Evolutionary conservation across 2,888 invertebrate species (phyloP), one percentile per base, ranked within the genome.

Genomic region (Ichneumoninae sp.): DNA sequence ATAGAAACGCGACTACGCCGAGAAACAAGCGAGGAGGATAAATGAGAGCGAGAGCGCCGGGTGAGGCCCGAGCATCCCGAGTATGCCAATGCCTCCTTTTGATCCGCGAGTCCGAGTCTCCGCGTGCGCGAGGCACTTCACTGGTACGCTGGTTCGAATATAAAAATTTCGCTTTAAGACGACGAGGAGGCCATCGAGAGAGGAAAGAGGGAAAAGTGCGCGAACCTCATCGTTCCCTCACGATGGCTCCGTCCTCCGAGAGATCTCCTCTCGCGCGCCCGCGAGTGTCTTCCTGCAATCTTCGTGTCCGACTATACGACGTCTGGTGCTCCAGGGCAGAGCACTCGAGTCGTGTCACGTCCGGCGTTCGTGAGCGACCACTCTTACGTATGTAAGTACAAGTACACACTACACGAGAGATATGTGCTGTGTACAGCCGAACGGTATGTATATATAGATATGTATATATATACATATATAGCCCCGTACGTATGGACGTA

Each of bases 321-420:
- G 86, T 78, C 85, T 78, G 84, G 74, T 83, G 57, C 75, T 83
- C 44, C 70, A 54, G 71, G 76, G 40, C 77, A 81, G 65, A 69
- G 60, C 66, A 85, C 85, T 84, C 84, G 79, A 87, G 85, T 83
- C 86, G 80, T 77, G 84, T 86, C 86, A 87, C 86, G 86, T 87
- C 84, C 85, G 83, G 72, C 36, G 62, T 76, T 85, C 79, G 83
- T 86, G 87, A 80, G 80, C 72, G 83, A 52, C 30, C 57, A 78
- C 77, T 65, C 60, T 74, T 72, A 66, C 36, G 26, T 80, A 71
- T 68, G 75, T 71, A 83, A 74, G 75, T 60, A 77, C 44, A 47
- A 68, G 54, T 78, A 70, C 62, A 66, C 69, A 76, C 79, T 68
- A 60, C 33, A 66, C 30, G 30, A 13, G 62, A 33, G 26, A 60